Percentiles rank a stretch among this genome's conserved stretches.
These are phyloP conservation scores for Calypte anna DNA, from an alignment of 2,113 vertebrate species.

Conservation along the genomic window DNA sequence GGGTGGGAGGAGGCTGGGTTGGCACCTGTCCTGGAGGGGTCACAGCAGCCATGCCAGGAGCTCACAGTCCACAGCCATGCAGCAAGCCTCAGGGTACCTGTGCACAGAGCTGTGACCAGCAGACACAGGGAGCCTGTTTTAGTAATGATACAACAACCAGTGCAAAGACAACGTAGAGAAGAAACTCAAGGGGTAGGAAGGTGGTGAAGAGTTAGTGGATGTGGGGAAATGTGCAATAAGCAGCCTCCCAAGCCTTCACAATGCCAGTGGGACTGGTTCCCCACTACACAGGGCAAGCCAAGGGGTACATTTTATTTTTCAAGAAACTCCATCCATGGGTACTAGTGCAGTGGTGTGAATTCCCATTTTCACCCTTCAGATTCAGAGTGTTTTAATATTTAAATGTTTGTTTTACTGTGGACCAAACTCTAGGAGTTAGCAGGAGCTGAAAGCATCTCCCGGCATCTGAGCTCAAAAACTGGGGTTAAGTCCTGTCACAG, in stretches of 20 bases:
- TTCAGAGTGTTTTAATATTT: slow-evolving; percentile 65
- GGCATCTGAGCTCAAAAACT: neutral
- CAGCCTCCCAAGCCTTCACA: slow-evolving; percentile 40
- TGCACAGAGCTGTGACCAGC: neutral
- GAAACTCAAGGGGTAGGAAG: neutral
- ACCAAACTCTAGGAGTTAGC: slow-evolving; percentile 66
- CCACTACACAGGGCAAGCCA: slow-evolving; percentile 1
- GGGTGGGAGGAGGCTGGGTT: neutral
- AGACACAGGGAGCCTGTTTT: neutral
- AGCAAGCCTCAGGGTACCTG: neutral
- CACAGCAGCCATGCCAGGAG: neutral
- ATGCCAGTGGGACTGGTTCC: neutral
- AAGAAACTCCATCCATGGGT: slow-evolving; percentile 25
- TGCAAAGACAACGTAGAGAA: neutral
- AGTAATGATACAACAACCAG: neutral
- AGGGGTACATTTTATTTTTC: slow-evolving; percentile 29
- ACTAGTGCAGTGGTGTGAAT: slow-evolving; percentile 56
- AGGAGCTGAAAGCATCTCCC: slow-evolving; percentile 33
- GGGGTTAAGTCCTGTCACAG: neutral
- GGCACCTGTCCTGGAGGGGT: too few species aligned
- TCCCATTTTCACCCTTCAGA: slow-evolving; percentile 14
- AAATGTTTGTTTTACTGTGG: slow-evolving; percentile 60
- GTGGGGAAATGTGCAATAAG: slow-evolving; percentile 64
- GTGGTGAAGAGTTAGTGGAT: neutral
- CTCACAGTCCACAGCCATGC: fast-evolving